Evolutionary conservation across 1,140 invertebrate genomes (phyloP).

Genomic region (Oedothorax gibbosus): DNA sequence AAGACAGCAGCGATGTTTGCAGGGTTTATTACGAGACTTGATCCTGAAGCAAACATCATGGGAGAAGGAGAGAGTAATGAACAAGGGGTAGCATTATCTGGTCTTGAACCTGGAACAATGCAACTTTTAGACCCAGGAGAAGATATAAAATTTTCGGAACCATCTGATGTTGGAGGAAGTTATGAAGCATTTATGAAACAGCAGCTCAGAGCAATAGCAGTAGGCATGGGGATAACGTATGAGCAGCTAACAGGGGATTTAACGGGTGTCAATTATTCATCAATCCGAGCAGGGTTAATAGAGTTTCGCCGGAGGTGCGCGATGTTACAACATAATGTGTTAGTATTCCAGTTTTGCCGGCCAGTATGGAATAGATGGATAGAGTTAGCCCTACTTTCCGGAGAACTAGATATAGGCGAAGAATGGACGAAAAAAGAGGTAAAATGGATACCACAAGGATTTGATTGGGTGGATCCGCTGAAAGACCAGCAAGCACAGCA

Average conservation of each 20-base stretch:
- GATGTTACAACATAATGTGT: too few species aligned
- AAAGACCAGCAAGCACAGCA: too few species aligned
- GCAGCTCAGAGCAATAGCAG: background rate
- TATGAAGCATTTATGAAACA: background rate
- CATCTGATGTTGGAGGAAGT: background rate
- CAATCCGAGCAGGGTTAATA: too few species aligned
- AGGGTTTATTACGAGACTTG: constrained; percentile 20
- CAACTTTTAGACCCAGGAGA: background rate
- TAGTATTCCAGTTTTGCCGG: too few species aligned
- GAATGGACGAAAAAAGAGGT: too few species aligned
- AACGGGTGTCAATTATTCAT: too few species aligned
- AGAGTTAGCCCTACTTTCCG: too few species aligned
- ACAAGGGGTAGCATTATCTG: background rate
- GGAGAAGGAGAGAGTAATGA: background rate
- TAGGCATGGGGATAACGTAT: background rate
- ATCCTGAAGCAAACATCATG: constrained; percentile 12
- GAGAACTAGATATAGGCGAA: too few species aligned
- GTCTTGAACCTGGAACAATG: background rate
- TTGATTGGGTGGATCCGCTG: too few species aligned
- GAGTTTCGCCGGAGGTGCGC: too few species aligned
- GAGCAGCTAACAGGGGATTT: background rate
- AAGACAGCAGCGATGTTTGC: constrained; percentile 26
- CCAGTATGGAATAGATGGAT: too few species aligned
- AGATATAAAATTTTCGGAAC: background rate
- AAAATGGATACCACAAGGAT: too few species aligned